Percentiles rank a stretch among this genome's conserved stretches.
These are phyloP conservation scores for Oryzaephilus surinamensis DNA, from an alignment of 1,140 invertebrate genomes.

Conservation along the genomic window DNA sequence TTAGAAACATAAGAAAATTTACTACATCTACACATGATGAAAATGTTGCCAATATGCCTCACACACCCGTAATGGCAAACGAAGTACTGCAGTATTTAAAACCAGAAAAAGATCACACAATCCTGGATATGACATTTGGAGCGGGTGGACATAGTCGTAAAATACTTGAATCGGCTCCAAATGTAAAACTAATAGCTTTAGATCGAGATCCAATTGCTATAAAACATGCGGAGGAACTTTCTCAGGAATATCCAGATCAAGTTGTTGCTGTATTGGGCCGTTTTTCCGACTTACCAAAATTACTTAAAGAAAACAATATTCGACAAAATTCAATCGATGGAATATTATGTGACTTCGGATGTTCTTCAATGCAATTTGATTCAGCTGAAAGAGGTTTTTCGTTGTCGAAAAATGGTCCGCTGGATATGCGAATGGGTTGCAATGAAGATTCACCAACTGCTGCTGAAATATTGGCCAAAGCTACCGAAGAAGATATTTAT, in stretches of 20 bases:
- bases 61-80: constrained; percentile 60
- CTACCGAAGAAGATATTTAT: constrained; percentile 66
- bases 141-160: constrained; percentile 74
- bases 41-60: no score
- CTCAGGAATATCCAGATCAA: constrained; percentile 53
- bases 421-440: constrained; percentile 95
- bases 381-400: constrained; percentile 73
- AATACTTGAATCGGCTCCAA: constrained; percentile 45
- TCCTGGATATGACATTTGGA: constrained; percentile 88
- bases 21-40: constrained; percentile 7
- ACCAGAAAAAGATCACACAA: constrained; percentile 48
- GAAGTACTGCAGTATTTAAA: constrained; percentile 60
- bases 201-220: constrained; percentile 79
- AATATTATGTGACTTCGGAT: constrained; percentile 89
- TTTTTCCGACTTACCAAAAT: constrained; percentile 73
- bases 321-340: constrained; percentile 64
- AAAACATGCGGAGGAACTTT: constrained; percentile 51
- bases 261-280: constrained; percentile 69
- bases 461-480: constrained; percentile 70
- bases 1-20: constrained; percentile 10
- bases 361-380: constrained; percentile 93
- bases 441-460: constrained; percentile 64
- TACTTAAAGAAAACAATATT: constrained; percentile 52
- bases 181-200: constrained; percentile 61
- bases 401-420: constrained; percentile 67